Evolutionary conservation across 2,888 invertebrate genomes (phyloP).

Genomic region (Oligia strigilis): DNA sequence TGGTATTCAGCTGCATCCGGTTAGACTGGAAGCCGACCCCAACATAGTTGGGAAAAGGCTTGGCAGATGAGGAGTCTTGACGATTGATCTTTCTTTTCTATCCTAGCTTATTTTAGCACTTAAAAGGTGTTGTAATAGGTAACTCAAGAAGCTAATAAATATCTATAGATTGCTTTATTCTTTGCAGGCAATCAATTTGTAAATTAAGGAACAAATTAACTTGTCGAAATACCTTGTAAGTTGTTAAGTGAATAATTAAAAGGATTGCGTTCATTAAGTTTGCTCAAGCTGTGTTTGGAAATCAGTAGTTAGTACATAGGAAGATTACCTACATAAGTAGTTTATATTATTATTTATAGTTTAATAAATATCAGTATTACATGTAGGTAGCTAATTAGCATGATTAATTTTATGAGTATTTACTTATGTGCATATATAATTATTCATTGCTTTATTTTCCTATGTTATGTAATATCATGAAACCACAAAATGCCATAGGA

Average conservation of each 20-base stretch:
- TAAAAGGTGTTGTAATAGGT: not conserved
- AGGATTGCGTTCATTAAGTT: slow-evolving; percentile 3
- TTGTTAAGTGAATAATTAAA: slow-evolving; percentile 16
- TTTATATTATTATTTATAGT: not conserved
- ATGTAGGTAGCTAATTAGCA: not conserved
- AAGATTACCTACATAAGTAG: not conserved
- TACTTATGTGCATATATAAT: not conserved
- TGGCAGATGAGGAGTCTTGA: not conserved
- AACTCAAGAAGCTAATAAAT: not conserved
- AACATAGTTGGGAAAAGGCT: no score
- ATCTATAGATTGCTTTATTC: not conserved
- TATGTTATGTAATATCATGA: not conserved
- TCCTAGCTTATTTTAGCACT: no score
- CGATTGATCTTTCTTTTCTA: not conserved
- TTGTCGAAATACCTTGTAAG: slow-evolving; percentile 28
- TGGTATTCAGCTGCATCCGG: no score
- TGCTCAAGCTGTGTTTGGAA: slow-evolving; percentile 14
- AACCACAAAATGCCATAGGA: not conserved
- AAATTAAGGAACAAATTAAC: slow-evolving; percentile 13
- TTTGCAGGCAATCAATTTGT: not conserved
- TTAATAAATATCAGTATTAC: not conserved
- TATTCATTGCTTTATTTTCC: not conserved
- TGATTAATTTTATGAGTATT: not conserved
- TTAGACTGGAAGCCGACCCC: no score
- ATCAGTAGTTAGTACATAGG: not conserved